Conservation (phyloP, 2,113 vertebrate genomes). For the Irena cyanogastra region DNA sequence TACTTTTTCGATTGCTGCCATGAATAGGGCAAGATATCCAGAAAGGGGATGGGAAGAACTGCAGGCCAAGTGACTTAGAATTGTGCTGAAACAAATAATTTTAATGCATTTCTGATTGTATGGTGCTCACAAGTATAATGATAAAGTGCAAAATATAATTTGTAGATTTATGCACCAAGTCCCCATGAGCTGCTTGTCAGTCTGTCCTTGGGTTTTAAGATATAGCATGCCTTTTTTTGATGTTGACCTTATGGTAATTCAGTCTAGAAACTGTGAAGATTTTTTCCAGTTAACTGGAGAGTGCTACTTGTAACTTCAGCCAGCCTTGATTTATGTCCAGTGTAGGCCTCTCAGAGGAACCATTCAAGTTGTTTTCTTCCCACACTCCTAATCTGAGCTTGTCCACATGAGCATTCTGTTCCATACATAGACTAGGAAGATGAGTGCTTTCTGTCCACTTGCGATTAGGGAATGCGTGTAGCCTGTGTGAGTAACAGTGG, state of each 20-base stretch:
- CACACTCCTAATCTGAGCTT: accelerated
- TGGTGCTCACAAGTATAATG: neutral
- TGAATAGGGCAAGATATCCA: neutral
- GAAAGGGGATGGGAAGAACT: neutral
- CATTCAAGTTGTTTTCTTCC: neutral
- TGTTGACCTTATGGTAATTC: neutral
- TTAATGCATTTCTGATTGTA: neutral
- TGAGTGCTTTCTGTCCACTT: neutral
- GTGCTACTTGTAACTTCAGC: neutral
- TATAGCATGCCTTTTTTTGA: neutral
- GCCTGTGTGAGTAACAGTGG: neutral
- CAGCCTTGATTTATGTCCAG: neutral
- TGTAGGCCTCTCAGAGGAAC: neutral
- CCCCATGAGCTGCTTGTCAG: neutral
- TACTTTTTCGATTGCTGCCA: neutral
- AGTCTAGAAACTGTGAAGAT: neutral
- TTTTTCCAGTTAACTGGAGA: neutral
- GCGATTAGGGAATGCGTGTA: neutral
- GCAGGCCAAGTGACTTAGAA: neutral
- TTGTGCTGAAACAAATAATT: neutral
- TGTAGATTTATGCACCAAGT: neutral
- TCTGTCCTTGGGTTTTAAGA: neutral
- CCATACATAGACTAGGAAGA: neutral
- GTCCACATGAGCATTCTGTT: neutral
- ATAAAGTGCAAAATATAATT: neutral